phyloP scores from a whole-genome alignment of 2,888 invertebrate genomes.

The Nomada ferruginata region DNA sequence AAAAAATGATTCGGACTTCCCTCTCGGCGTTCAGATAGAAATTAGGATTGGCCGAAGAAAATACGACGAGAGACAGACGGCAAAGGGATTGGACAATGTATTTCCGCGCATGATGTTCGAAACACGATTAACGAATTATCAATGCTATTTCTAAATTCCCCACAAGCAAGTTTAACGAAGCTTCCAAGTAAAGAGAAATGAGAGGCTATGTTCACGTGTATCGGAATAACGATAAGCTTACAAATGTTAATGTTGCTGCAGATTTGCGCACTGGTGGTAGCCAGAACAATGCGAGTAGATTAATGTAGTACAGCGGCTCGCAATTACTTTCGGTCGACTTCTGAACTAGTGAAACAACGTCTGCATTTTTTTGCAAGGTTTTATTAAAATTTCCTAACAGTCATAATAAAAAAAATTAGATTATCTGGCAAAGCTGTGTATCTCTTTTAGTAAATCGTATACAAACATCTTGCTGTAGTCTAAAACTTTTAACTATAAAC shows the following conservation, averaged over 20 bases:
- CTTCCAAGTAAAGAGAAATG: conserved; percentile 75
- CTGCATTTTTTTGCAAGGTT: conserved; percentile 38
- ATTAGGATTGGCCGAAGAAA: neutral
- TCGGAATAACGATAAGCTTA: no score
- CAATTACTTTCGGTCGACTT: neutral
- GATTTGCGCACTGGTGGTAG: neutral
- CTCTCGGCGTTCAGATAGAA: no score
- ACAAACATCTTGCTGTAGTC: conserved; percentile 52
- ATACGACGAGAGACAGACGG: neutral
- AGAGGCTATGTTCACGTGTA: conserved; percentile 13
- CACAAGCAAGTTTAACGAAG: conserved; percentile 75
- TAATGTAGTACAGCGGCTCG: neutral
- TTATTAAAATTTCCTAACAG: conserved; percentile 59
- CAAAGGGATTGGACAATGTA: neutral
- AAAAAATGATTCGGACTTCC: no score
- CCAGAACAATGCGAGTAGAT: neutral
- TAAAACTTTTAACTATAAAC: conserved; percentile 45
- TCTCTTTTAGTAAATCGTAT: conserved; percentile 48
- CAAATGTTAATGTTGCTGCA: no score
- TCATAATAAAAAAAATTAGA: conserved; percentile 20
- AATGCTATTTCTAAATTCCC: conserved; percentile 33
- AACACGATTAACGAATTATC: conserved; percentile 7
- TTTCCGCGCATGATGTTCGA: neutral
- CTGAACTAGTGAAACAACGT: conserved; percentile 37
- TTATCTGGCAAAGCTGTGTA: conserved; percentile 11